Percentiles rank a stretch among this genome's conserved stretches.
These are phyloP conservation scores for Saguinus imperator DNA, from an alignment of 2,113 vertebrate species.

Conservation along the genomic window DNA sequence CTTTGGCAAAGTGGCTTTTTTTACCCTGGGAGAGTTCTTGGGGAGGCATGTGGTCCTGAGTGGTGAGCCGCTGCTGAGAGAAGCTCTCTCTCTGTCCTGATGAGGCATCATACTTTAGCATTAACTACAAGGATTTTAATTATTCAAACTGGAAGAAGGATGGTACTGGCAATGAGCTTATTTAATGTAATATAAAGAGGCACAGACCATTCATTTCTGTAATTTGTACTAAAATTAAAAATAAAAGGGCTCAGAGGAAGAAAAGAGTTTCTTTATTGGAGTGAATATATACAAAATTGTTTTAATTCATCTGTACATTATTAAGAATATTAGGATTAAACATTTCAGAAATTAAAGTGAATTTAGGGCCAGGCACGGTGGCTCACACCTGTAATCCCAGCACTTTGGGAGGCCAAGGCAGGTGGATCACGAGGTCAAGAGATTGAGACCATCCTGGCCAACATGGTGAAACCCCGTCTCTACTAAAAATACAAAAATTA, in stretches of 20 bases:
- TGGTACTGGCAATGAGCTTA: not conserved
- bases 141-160: not conserved
- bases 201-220: not conserved
- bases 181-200: not conserved
- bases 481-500: no score
- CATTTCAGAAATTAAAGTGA: not conserved
- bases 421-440: no score
- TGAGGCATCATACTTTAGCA: not conserved
- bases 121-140: not conserved
- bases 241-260: not conserved
- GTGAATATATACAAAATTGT: not conserved
- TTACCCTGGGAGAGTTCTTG: accelerated
- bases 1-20: not conserved
- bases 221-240: not conserved
- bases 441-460: no score
- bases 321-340: not conserved
- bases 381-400: no score
- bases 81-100: not conserved
- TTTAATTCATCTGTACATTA: not conserved
- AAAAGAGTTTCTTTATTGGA: not conserved
- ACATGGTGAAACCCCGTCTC: no score
- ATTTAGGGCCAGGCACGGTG: no score
- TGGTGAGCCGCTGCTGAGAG: not conserved
- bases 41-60: no score
- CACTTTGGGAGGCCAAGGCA: no score